Percentiles rank a stretch among this genome's conserved stretches.
phyloP scores from a whole-genome alignment of 1,140 invertebrate species.

The Drosophila pseudoobscura region DNA sequence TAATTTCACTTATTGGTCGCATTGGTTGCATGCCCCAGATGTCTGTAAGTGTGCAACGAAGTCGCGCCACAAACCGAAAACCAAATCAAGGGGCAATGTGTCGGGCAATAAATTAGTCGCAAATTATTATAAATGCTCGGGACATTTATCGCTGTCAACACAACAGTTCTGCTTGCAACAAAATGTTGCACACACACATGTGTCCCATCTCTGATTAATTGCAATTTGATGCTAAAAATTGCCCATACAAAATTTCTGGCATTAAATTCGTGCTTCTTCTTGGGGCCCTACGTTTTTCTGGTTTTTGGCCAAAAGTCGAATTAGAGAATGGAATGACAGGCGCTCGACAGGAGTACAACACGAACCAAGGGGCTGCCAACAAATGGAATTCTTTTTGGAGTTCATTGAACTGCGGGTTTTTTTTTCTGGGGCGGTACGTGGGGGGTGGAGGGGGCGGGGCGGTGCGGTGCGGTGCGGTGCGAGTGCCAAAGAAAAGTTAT shows the following conservation, averaged over 20 bases:
- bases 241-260: slow-evolving; percentile 37
- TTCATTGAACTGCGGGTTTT: slow-evolving; percentile 31
- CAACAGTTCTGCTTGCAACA: slow-evolving; percentile 47
- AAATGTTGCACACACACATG: slow-evolving; percentile 26
- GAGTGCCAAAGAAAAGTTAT: slow-evolving; percentile 20
- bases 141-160: slow-evolving; percentile 73
- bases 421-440: too few species aligned
- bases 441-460: too few species aligned
- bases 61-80: slow-evolving; percentile 19
- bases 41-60: slow-evolving; percentile 51
- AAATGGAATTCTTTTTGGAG: slow-evolving; percentile 2
- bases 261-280: slow-evolving; percentile 23
- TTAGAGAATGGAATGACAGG: slow-evolving; percentile 17
- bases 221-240: slow-evolving; percentile 80
- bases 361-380: slow-evolving; percentile 19
- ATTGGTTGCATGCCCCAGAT: slow-evolving; percentile 46
- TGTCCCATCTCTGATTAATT: slow-evolving; percentile 58
- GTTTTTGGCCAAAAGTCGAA: slow-evolving; percentile 36
- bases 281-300: slow-evolving; percentile 5
- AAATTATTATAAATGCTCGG: slow-evolving; percentile 78
- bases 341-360: slow-evolving; percentile 17
- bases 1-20: slow-evolving; percentile 64
- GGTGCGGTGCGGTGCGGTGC: too few species aligned
- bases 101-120: slow-evolving; percentile 74
- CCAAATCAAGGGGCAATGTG: slow-evolving; percentile 43